Evolutionary conservation across 2,113 vertebrate species (phyloP).

Genomic region (Amblyornis subalaris): DNA sequence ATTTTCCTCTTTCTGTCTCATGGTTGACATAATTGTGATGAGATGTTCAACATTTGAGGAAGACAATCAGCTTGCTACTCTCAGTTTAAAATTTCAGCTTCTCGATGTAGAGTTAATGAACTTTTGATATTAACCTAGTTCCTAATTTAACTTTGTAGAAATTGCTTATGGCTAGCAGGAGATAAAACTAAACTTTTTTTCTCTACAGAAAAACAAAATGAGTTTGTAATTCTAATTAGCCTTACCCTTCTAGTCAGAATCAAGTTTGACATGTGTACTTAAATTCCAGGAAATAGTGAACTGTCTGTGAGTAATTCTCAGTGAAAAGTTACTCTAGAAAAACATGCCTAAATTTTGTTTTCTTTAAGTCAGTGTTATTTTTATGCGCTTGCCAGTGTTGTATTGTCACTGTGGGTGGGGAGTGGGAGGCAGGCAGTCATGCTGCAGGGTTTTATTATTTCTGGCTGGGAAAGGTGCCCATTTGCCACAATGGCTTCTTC

Average conservation of each 20-base stretch:
- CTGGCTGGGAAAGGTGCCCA: constrained; percentile 39
- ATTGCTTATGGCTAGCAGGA: background rate
- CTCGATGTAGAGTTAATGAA: background rate
- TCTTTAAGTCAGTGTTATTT: background rate
- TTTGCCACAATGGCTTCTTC: constrained; percentile 11
- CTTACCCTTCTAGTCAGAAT: background rate
- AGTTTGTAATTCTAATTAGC: constrained; percentile 4
- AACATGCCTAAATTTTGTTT: background rate
- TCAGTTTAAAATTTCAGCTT: background rate
- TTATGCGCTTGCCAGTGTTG: background rate
- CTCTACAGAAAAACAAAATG: background rate
- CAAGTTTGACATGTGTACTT: background rate
- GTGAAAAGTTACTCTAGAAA: background rate
- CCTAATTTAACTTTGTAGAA: background rate
- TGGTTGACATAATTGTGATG: background rate
- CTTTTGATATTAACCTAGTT: background rate
- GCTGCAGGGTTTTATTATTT: constrained; percentile 25
- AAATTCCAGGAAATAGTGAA: background rate
- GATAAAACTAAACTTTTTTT: background rate
- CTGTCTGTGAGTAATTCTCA: background rate
- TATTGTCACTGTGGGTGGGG: background rate
- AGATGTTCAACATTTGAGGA: background rate
- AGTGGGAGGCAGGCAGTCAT: constrained; percentile 10
- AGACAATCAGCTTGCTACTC: background rate
- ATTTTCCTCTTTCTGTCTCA: background rate